These are phyloP conservation scores for Coturnix japonica DNA, from an alignment of 2,113 vertebrate species.

Conservation along the genomic window DNA sequence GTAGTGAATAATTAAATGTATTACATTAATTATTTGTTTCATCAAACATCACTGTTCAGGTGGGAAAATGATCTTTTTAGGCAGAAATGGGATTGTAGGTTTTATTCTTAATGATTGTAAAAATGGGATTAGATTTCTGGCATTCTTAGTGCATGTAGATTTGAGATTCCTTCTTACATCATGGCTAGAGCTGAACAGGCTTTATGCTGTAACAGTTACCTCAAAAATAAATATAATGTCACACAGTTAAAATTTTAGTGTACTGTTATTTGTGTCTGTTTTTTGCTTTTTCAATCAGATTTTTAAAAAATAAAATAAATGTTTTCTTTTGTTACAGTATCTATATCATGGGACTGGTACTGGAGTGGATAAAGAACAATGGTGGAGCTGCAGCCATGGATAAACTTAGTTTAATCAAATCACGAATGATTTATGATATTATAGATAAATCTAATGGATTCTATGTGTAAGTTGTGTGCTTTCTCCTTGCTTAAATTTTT, in stretches of 20 bases:
- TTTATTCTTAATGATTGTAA: neutral
- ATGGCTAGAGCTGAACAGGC: neutral
- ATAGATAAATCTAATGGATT: slow-evolving; percentile 91
- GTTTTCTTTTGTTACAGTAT: slow-evolving; percentile 78
- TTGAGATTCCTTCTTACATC: neutral
- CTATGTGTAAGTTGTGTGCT: slow-evolving; percentile 85
- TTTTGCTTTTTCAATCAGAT: neutral
- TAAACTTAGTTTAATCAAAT: slow-evolving; percentile 86
- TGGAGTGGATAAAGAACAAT: slow-evolving; percentile 95
- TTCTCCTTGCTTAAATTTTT: neutral
- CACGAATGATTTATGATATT: slow-evolving; percentile 88
- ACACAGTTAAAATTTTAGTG: neutral
- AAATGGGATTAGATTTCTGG: neutral
- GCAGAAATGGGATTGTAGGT: neutral
- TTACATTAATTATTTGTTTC: neutral
- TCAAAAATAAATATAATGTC: neutral
- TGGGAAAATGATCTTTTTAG: neutral
- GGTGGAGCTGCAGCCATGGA: slow-evolving; percentile 88
- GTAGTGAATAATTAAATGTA: neutral
- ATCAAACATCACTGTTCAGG: neutral
- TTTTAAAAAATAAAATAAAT: neutral
- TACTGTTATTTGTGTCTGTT: neutral
- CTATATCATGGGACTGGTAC: slow-evolving; percentile 92
- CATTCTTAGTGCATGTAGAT: neutral
- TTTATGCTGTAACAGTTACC: neutral